phyloP scores from a whole-genome alignment of 2,113 vertebrate genomes.

The Eretmochelys imbricata region DNA sequence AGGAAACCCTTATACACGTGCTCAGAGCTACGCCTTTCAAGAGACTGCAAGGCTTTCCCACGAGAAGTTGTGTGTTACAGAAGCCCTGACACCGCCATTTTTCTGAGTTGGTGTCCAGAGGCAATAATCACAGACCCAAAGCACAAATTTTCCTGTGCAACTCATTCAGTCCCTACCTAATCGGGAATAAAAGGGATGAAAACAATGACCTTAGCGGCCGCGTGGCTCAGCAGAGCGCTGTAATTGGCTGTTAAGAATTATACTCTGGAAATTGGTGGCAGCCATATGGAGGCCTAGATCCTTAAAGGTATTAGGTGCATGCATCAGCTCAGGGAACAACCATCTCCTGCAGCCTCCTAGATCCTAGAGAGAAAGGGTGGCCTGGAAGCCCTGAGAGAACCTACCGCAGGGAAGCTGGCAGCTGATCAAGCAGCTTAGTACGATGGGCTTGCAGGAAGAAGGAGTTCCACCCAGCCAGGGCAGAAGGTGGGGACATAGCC shows the following conservation, averaged over 20 bases:
- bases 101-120: too few species aligned
- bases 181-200: not conserved
- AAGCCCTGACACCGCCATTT: not conserved
- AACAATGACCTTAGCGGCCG: not conserved
- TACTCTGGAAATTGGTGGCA: too few species aligned
- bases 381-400: not conserved
- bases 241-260: not conserved
- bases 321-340: not conserved
- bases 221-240: too few species aligned
- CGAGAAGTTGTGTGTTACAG: not conserved
- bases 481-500: not conserved
- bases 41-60: not conserved
- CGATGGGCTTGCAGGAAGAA: too few species aligned
- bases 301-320: not conserved
- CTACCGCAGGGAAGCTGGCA: too few species aligned
- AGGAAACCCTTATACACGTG: accelerated
- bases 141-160: not conserved
- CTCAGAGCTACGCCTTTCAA: not conserved
- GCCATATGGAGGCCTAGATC: too few species aligned
- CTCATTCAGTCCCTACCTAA: not conserved
- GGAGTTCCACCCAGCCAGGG: not conserved
- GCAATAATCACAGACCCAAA: not conserved
- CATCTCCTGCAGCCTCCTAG: not conserved
- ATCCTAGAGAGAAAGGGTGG: not conserved
- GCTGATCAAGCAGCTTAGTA: not conserved